Evolutionary conservation across 2,888 invertebrate species (phyloP).

Genomic region (Agriopis aurantiaria): DNA sequence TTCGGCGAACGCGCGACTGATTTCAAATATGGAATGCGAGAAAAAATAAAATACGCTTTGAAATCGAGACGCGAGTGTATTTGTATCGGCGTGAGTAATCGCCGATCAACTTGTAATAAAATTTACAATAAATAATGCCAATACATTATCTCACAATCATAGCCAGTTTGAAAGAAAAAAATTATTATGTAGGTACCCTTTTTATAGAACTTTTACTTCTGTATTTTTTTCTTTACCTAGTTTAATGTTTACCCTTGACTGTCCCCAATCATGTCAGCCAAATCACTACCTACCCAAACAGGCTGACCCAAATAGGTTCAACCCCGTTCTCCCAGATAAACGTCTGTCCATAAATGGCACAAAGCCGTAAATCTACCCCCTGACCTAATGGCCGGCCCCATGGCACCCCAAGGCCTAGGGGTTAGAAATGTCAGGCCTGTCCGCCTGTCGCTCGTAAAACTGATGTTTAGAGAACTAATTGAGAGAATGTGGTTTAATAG

Average conservation of each 20-base stretch:
- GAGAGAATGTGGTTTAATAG: slow-evolving; percentile 26
- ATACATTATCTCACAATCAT: not conserved
- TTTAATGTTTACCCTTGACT: slow-evolving; percentile 7
- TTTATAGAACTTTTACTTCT: not conserved
- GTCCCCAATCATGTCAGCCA: slow-evolving; percentile 16
- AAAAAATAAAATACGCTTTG: slow-evolving; percentile 61
- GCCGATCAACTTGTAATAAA: slow-evolving; percentile 33
- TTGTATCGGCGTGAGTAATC: slow-evolving; percentile 46
- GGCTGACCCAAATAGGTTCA: slow-evolving; percentile 42
- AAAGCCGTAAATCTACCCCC: slow-evolving; percentile 53
- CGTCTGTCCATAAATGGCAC: slow-evolving; percentile 50
- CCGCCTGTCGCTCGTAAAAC: slow-evolving; percentile 49
- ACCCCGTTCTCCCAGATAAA: slow-evolving; percentile 42
- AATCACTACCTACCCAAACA: slow-evolving; percentile 33
- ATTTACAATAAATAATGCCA: slow-evolving; percentile 4
- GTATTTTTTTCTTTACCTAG: not conserved
- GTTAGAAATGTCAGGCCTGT: slow-evolving; percentile 63
- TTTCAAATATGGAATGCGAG: slow-evolving; percentile 60
- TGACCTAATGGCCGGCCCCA: slow-evolving; percentile 63
- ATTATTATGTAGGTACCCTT: not conserved
- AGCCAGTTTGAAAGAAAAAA: not conserved
- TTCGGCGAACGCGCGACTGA: slow-evolving; percentile 68
- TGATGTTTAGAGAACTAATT: slow-evolving; percentile 50
- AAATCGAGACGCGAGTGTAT: slow-evolving; percentile 63
- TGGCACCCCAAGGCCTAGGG: slow-evolving; percentile 49